Evolutionary conservation across 2,888 invertebrate species (phyloP), one percentile per base, ranked within the genome.

Genomic region (Tenthredo notha): DNA sequence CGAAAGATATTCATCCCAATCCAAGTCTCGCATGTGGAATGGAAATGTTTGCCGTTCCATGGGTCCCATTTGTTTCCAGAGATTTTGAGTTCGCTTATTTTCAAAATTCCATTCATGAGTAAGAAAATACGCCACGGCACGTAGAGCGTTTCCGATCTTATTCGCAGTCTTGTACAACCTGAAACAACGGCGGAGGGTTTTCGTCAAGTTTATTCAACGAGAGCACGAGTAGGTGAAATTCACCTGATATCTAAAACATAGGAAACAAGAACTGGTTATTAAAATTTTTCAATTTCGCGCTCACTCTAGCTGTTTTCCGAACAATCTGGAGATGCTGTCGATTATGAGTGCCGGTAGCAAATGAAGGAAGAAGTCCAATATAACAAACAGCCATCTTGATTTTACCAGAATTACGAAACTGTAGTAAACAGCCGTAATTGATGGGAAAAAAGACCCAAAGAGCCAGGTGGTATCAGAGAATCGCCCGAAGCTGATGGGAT

Each of bases 21-120:
- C 95, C 89, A 98, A 94, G 47, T 95, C 94, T 0, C 94, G 94
- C 86, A 97, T 94, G 90, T 95, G 96, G 92, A 97, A 97, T 21
- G 96, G 95, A 90, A 97, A 98, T 0, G 94, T 94, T 83, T 96
- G 92, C 87, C 93, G 94, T 87, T 97, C 97, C 18, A 93, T 93
- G 0, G 93, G 92, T 0, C 93, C 94, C 70, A 97, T 91, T 21
- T 93, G 93, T 0, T 94, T 91, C 85, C 93, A 94, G 4, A 97
- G 92, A 0, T 95, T 93, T 85, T 94, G 92, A 87, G 96, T 95
- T 86, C 96, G 95, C 5, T 95, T 95, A 87, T 96, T 96, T 47
- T 93, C 94, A 91, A 97, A 97, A 74, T 95, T 93, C 98, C 98
- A 98, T 83, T 96, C 95, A 80, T 96, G 95, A 1, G 95, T 95